Base-by-base conservation (phyloP, 2,113 vertebrate species). In the Casuarius casuarius region DNA sequence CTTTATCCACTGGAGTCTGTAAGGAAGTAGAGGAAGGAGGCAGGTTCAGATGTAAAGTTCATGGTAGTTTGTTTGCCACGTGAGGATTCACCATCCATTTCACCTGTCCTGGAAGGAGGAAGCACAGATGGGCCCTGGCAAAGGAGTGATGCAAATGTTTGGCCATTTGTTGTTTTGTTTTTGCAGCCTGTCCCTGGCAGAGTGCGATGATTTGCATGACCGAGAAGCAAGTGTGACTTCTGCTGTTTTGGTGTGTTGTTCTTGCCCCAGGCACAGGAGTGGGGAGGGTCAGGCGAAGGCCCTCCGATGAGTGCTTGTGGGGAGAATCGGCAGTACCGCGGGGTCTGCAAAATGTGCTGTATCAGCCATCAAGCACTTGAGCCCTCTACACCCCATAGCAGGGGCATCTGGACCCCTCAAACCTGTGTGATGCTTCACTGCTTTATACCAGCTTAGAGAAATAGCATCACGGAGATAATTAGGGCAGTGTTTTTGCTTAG, bases 151-250 rank as follows among this genome's bases (percentile, higher is more conserved):
- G 61, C 82, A 92, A 77, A 71, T 68, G 68, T 46, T 71, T 3
- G 5, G 52, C 92, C 93, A 74, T 95, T 92, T 97, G 91, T 70
- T 94, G 61, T 44, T 80, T 87, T 87, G 58, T 31, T 94, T 88
- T 80, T 86, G 35, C 81, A 96, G 59, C 29, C 91, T 74, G 75
- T 72, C 63, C 85, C 66, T 83, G 38, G 52, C 48, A 35, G 46
- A 29, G 38, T 0, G 0, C 40, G 81, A 52, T 12, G 51, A 77
- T 95, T 78, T 94, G 72, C 82, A 21, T 15, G 33, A 49, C 67
- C 86, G 68, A 82, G 62, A 74, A 75, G 40, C 87, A 72, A 58
- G 19, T 94, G 79, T 88, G 65, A 78, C 51, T 89, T 78, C 42
- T 52, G 89, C 81, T 70, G 40, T 58, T 85, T 52, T 71, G 28